Percentiles rank a stretch among this genome's conserved stretches.
Evolutionary conservation across 2,888 invertebrate genomes (phyloP).

Genomic region (Ichneumoninae sp.): DNA sequence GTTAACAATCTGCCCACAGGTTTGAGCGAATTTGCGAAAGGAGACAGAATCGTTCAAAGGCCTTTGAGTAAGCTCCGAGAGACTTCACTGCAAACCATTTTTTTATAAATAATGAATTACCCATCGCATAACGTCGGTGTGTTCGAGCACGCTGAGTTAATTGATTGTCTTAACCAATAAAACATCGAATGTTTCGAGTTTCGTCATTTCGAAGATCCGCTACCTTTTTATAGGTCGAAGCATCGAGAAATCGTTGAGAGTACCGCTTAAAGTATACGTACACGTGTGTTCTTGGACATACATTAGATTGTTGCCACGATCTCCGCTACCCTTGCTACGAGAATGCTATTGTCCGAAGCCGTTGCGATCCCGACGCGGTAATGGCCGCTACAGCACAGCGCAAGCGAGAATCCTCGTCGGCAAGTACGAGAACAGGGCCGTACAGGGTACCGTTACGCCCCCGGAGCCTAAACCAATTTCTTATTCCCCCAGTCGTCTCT

Average conservation of each 20-base stretch:
- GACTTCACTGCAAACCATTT: not conserved
- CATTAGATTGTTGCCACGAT: not conserved
- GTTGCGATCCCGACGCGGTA: not conserved
- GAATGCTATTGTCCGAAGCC: not conserved
- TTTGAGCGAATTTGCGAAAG: not conserved
- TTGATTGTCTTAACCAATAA: not conserved
- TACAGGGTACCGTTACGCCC: conserved; percentile 20
- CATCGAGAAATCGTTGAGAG: not conserved
- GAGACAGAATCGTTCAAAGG: not conserved
- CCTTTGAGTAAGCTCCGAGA: not conserved
- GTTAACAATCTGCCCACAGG: not conserved
- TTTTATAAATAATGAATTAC: not conserved
- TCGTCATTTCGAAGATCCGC: not conserved
- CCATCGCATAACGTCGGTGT: not conserved
- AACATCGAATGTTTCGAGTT: not conserved
- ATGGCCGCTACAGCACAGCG: conserved; percentile 2
- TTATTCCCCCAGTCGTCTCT: not conserved
- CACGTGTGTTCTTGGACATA: not conserved
- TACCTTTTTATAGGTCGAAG: not conserved
- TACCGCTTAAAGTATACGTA: not conserved
- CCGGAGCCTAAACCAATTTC: not conserved
- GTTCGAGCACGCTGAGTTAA: not conserved
- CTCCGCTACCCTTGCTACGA: not conserved
- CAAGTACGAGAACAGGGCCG: conserved; percentile 14
- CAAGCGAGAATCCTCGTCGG: conserved; percentile 1